Percentiles rank a stretch among this genome's conserved stretches.
These are phyloP conservation scores for Bombus sibiricus DNA, from an alignment of 1,140 invertebrate genomes.

Conservation along the genomic window DNA sequence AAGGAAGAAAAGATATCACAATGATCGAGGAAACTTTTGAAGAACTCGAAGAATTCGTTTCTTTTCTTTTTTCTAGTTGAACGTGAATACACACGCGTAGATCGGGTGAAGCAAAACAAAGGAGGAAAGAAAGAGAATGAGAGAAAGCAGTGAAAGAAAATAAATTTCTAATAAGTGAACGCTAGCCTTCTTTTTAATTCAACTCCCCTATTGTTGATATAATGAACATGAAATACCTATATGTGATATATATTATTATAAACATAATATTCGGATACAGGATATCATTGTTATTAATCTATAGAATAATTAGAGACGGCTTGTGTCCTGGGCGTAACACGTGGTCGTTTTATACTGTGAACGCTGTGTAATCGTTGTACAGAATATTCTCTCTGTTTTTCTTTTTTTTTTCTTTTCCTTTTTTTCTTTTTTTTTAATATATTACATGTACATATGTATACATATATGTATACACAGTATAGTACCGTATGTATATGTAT, in stretches of 20 bases:
- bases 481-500: constrained; percentile 1
- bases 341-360: constrained; percentile 34
- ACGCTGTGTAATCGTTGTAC: constrained; percentile 12
- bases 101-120: background rate
- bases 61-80: background rate
- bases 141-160: constrained; percentile 28
- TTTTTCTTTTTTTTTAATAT: background rate
- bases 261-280: constrained; percentile 73
- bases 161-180: constrained; percentile 57
- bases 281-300: constrained; percentile 72
- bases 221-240: constrained; percentile 73
- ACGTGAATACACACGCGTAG: background rate
- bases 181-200: constrained; percentile 63
- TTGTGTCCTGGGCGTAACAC: constrained; percentile 66
- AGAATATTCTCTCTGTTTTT: background rate
- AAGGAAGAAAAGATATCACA: background rate
- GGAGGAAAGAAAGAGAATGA: background rate
- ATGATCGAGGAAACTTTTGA: background rate
- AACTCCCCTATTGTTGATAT: constrained; percentile 73
- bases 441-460: background rate
- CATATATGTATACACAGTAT: background rate
- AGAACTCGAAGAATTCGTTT: background rate
- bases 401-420: background rate
- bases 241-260: constrained; percentile 77
- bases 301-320: constrained; percentile 62